Evolutionary conservation across 2,888 invertebrate genomes (phyloP), one percentile per base, ranked within the genome.

Genomic region (Drosophila stalkeri): DNA sequence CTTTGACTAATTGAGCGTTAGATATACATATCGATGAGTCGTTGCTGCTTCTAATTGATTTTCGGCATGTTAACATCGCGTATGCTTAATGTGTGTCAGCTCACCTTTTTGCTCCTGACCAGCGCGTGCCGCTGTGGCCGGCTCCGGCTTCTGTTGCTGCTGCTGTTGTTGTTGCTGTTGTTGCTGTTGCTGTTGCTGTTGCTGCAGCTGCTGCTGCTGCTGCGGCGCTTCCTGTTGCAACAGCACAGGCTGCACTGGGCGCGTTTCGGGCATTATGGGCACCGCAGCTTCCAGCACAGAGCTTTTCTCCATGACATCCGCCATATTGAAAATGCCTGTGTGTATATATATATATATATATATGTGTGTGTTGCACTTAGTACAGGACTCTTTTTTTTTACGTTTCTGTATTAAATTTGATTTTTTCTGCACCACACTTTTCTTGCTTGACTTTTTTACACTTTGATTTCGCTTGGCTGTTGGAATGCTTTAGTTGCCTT

Each of bases 281-380:
- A 78, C 77, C 82, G 81, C 92, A 89, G 78, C 78, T 78, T 91
- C 92, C 91, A 91, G 82, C 72, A 82, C 72, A 64, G 89, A 92
- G 92, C 91, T 92, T 92, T 91, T 92, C 90, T 91, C 92, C 90
- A 92, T 82, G 77, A 91, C 88, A 85, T 91, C 91, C 91, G 91
- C 91, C 91, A 91, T 91, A 83, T 84, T 90, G 79, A 85, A 91
- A 90, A 73, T 75, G 77, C 49, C 62, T 66, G 47, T 75, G 60
- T 75, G 43, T 72, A 55, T 70, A 54, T 60, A 37, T 75, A 35
- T 56, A 14, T 65, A 46, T 69, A 35, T 64, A 31, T 77, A 52
- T 72, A 20, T 52, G 20, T 70, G 43, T 75, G 51, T 51, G 51
- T 70, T 82, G 90, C 81, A 88, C 77, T 80, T 70, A 75, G 75